These are phyloP conservation scores for Setophaga petechia DNA, from an alignment of 2,113 vertebrate genomes.

Conservation along the genomic window DNA sequence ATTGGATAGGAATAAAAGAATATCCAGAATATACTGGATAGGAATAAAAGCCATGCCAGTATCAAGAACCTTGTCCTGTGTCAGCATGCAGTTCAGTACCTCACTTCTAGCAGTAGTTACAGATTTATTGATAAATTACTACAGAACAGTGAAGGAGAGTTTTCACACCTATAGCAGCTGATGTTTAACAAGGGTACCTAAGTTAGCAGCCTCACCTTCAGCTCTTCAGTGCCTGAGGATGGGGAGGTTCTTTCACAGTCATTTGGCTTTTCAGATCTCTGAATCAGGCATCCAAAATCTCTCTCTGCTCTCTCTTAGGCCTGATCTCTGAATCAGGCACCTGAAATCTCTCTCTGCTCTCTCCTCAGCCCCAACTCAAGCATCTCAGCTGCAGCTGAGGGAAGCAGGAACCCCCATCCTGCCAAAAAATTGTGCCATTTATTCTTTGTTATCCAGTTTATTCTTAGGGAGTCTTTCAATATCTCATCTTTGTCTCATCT, in stretches of 20 bases:
- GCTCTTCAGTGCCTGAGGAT: not conserved
- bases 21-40: not conserved
- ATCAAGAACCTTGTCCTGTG: not conserved
- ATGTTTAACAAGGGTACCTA: not conserved
- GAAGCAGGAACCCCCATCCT: not conserved
- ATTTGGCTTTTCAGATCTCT: not conserved
- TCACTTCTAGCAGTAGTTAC: not conserved
- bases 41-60: not conserved
- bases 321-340: not conserved
- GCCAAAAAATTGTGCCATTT: not conserved
- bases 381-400: not conserved
- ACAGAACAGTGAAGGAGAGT: not conserved
- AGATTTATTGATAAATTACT: not conserved
- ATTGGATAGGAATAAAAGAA: not conserved
- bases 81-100: accelerated
- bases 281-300: not conserved
- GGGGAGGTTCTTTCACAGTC: not conserved
- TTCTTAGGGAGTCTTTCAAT: not conserved
- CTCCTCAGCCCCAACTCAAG: not conserved
- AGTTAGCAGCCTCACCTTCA: not conserved
- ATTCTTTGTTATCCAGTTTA: not conserved
- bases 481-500: not conserved
- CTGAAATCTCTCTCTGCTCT: not conserved
- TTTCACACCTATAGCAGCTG: not conserved
- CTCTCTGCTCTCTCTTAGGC: not conserved